Conservation (phyloP, 1,140 invertebrate species). For the Psilanteris sp. region DNA sequence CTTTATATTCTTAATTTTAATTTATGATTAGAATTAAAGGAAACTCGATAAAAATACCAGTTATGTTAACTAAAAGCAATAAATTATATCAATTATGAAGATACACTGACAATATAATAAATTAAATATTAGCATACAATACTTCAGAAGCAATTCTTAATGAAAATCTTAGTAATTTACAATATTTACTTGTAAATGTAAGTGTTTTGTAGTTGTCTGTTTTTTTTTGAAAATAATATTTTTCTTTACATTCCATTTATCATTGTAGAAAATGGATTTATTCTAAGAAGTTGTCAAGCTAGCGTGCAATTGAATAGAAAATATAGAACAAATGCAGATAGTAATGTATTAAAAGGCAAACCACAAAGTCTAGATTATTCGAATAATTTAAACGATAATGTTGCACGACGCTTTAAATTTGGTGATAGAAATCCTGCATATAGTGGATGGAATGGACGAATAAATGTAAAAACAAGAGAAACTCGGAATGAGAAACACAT, state of each 20-base stretch:
- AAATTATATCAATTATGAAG: slow-evolving; percentile 5
- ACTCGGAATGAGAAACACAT: slow-evolving; percentile 28
- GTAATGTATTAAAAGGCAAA: slow-evolving; percentile 33
- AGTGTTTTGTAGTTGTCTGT: no score
- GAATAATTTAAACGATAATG: slow-evolving; percentile 26
- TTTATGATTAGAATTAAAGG: neutral
- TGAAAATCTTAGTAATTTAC: no score
- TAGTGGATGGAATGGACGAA: slow-evolving; percentile 16
- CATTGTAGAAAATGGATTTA: slow-evolving; percentile 48
- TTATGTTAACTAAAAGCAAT: slow-evolving; percentile 6
- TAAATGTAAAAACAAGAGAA: slow-evolving; percentile 16
- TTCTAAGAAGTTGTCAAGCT: slow-evolving; percentile 57
- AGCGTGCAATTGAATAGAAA: slow-evolving; percentile 55
- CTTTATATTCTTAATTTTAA: neutral
- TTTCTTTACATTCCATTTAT: no score
- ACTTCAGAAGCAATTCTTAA: no score
- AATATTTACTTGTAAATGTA: no score
- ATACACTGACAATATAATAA: slow-evolving; percentile 19
- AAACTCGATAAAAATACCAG: slow-evolving; percentile 1
- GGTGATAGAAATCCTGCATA: slow-evolving; percentile 27
- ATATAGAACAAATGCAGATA: slow-evolving; percentile 47
- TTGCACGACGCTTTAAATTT: slow-evolving; percentile 25
- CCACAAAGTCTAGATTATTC: slow-evolving; percentile 27
- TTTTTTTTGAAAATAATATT: no score
- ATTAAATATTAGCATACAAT: slow-evolving; percentile 25